A percentile compares a stretch with the other conserved stretches of the same genome.
Conservation (phyloP, 1,140 invertebrate species). For the Pachypsylla venusta region DNA sequence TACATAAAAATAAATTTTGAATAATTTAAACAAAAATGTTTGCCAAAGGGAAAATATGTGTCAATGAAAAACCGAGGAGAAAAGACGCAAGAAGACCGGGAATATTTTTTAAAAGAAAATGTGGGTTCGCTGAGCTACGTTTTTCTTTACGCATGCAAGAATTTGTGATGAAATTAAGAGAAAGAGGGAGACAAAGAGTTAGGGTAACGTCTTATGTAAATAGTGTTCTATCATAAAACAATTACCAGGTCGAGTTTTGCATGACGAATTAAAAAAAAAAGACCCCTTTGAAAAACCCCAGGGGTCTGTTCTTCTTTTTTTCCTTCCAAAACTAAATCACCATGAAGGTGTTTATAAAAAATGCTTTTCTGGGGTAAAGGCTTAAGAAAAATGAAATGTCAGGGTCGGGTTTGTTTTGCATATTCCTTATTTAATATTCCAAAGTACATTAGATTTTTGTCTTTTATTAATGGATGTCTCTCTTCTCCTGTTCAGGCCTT, state of each 20-base stretch:
- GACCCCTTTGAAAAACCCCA: slow-evolving; percentile 3
- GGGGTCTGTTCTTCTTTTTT: slow-evolving; percentile 9
- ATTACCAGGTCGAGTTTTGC: slow-evolving; percentile 2
- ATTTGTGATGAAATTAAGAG: not conserved
- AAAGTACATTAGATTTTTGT: not conserved
- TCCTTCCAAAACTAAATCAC: slow-evolving; percentile 1
- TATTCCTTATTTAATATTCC: slow-evolving; percentile 3
- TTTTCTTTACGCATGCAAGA: not conserved
- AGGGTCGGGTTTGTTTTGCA: not conserved
- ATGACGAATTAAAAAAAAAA: not conserved
- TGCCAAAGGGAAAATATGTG: not conserved
- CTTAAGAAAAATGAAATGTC: slow-evolving; percentile 2
- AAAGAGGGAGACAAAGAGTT: not conserved
- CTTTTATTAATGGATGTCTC: slow-evolving; percentile 6
- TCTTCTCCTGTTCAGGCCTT: slow-evolving; percentile 9
- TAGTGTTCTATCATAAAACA: slow-evolving; percentile 5
- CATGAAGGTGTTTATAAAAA: slow-evolving; percentile 10
- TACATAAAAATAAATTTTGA: not conserved
- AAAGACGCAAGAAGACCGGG: not conserved
- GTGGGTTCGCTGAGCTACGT: not conserved
- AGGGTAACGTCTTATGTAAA: not conserved
- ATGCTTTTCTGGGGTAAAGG: slow-evolving; percentile 1
- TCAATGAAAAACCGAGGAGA: not conserved
- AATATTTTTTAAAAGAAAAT: not conserved
- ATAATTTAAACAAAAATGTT: not conserved